phyloP scores from a whole-genome alignment of 2,888 invertebrate species.

The Piscicola geometra region DNA sequence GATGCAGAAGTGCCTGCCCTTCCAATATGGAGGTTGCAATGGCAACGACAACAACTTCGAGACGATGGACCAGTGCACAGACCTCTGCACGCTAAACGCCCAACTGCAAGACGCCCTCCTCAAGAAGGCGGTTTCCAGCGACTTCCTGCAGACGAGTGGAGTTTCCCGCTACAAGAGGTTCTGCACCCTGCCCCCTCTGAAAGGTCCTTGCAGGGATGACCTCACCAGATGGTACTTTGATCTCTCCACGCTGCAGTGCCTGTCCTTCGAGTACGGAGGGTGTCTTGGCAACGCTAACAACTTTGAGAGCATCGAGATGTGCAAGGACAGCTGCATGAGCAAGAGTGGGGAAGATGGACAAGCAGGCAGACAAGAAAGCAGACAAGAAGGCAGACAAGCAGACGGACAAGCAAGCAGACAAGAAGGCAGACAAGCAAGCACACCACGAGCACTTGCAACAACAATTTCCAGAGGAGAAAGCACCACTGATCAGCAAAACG shows the following conservation, averaged over 20 bases:
- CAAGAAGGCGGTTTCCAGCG: neutral
- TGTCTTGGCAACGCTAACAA: slow-evolving; percentile 80
- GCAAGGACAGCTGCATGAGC: slow-evolving; percentile 36
- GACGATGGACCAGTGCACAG: slow-evolving; percentile 45
- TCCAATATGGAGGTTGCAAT: slow-evolving; percentile 74
- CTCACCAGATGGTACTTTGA: slow-evolving; percentile 71
- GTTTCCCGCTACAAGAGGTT: neutral
- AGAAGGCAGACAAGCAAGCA: neutral
- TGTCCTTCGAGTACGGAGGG: slow-evolving; percentile 72
- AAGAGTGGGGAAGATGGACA: too few relatives aligned
- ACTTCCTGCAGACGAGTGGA: neutral
- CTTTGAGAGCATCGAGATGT: slow-evolving; percentile 58
- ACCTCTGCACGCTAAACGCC: slow-evolving; percentile 58
- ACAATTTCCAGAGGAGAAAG: neutral
- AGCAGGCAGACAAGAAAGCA: too few relatives aligned
- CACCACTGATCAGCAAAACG: neutral
- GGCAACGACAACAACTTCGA: slow-evolving; percentile 78
- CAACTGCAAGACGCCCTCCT: slow-evolving; percentile 22
- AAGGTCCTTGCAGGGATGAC: slow-evolving; percentile 68
- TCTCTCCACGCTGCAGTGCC: slow-evolving; percentile 62
- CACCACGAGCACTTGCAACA: neutral
- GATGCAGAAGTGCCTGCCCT: slow-evolving; percentile 65
- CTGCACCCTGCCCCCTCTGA: slow-evolving; percentile 65
- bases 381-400: too few relatives aligned
- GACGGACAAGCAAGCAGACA: neutral